Base-by-base conservation (phyloP, 2,888 invertebrate genomes). In the Orgyia antiqua region DNA sequence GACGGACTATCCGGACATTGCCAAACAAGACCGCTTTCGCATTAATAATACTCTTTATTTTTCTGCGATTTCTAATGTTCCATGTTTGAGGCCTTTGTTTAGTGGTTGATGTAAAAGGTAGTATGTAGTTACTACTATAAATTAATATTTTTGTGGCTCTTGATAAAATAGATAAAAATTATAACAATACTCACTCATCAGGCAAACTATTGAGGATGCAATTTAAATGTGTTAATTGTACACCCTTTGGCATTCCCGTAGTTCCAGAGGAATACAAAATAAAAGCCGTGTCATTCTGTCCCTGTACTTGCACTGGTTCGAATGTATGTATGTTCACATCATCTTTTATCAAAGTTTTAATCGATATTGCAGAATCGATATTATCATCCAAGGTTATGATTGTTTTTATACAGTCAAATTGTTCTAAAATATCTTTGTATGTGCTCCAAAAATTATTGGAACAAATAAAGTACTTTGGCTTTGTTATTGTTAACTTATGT, bases 221-320 rank as follows among this genome's bases (percentile, higher is more conserved):
- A n/a, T n/a, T n/a, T n/a, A n/a, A n/a, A n/a, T n/a, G n/a, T n/a
- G n/a, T n/a, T n/a, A n/a, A n/a, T n/a, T n/a, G n/a, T n/a, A n/a
- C n/a, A n/a, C n/a, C n/a, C n/a, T n/a, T n/a, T n/a, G n/a, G n/a
- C n/a, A n/a, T n/a, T n/a, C 92, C 93, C 9, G 89, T 89, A 0
- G 93, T 93, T 24, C 92, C 92, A 33, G 92, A 92, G 18, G 92
- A 92, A 66, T 89, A 91, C 37, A 91, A 79, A 53, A 91, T 75
- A 10, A 68, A 51, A 0, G 70, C 73, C 2, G 56, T 54, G 42
- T 77, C 76, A 13, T 39, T 58, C 32, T 71, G 68, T 35, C 75
- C 77, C 31, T 61, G 88, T 8, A 90, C 75, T 9, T 68, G 49
- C 29, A 61, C 50, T 17, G 89, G 88, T 28, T 83, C 68, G 46